These are phyloP conservation scores for Pangasius djambal DNA, from an alignment of 2,797 vertebrate species.

Conservation along the genomic window DNA sequence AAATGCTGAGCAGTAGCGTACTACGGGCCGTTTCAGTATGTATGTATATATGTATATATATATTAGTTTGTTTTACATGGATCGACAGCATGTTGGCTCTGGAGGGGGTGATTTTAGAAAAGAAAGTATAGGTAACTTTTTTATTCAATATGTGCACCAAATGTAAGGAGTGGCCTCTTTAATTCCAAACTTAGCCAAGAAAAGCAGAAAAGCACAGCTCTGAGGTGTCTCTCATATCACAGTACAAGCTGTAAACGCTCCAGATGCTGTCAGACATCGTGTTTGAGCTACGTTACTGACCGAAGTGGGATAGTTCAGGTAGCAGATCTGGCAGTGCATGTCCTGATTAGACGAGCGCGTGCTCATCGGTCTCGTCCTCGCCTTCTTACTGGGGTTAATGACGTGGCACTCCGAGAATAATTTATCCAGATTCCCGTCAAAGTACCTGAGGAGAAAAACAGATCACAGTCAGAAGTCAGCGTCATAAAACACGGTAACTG, in stretches of 20 bases:
- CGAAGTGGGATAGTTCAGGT: constrained; percentile 97
- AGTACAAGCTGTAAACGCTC: neutral
- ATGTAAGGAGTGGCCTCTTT: neutral
- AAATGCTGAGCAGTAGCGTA: neutral
- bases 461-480: neutral
- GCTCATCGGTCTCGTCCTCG: constrained; percentile 94
- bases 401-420: constrained; percentile 99
- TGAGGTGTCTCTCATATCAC: neutral
- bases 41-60: too few relatives aligned
- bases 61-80: too few relatives aligned
- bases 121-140: neutral
- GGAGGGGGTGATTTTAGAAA: too few relatives aligned
- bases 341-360: constrained; percentile 97
- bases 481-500: neutral
- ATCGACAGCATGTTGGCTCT: too few relatives aligned
- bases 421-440: constrained; percentile 98
- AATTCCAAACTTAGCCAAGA: neutral
- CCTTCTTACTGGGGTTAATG: constrained; percentile 99
- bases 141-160: neutral
- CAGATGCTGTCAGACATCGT: neutral
- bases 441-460: constrained; percentile 82
- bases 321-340: constrained; percentile 99
- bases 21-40: too few relatives aligned
- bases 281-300: constrained; percentile 76
- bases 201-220: neutral